A percentile compares a stretch with the other conserved stretches of the same genome.
phyloP scores from a whole-genome alignment of 2,113 vertebrate genomes.

The Indri indri region DNA sequence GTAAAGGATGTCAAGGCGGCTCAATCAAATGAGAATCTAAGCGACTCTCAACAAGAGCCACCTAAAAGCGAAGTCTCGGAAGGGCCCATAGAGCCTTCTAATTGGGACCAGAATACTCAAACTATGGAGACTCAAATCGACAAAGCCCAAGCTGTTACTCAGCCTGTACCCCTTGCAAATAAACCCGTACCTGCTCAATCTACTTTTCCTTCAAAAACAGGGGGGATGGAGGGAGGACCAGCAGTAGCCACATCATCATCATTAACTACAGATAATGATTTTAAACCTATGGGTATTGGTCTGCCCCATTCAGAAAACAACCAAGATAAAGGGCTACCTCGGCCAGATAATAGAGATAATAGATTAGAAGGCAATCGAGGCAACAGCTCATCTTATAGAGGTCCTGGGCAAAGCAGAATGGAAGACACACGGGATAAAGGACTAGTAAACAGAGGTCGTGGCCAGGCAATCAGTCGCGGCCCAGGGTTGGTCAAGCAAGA shows the following conservation, averaged over 20 bases:
- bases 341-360: slow-evolving; percentile 79
- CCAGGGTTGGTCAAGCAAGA: slow-evolving; percentile 82
- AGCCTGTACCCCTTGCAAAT: slow-evolving; percentile 76
- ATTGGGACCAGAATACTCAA: slow-evolving; percentile 85
- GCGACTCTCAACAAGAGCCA: slow-evolving; percentile 81
- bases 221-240: slow-evolving; percentile 70
- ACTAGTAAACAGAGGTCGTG: slow-evolving; percentile 82
- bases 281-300: slow-evolving; percentile 78
- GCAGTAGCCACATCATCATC: slow-evolving; percentile 64
- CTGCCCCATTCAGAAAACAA: slow-evolving; percentile 80
- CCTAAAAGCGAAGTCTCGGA: slow-evolving; percentile 82
- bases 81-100: slow-evolving; percentile 80
- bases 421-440: slow-evolving; percentile 83
- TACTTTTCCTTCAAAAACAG: slow-evolving; percentile 70
- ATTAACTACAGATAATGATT: slow-evolving; percentile 78
- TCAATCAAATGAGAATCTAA: slow-evolving; percentile 81
- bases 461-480: slow-evolving; percentile 78
- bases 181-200: slow-evolving; percentile 80
- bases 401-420: slow-evolving; percentile 82
- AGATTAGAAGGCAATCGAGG: slow-evolving; percentile 81
- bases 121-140: slow-evolving; percentile 82
- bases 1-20: slow-evolving; percentile 70
- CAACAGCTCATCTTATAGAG: slow-evolving; percentile 80
- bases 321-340: slow-evolving; percentile 74
- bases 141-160: slow-evolving; percentile 82